Conservation (phyloP, 2,113 vertebrate species). For the Peromyscus maniculatus region DNA sequence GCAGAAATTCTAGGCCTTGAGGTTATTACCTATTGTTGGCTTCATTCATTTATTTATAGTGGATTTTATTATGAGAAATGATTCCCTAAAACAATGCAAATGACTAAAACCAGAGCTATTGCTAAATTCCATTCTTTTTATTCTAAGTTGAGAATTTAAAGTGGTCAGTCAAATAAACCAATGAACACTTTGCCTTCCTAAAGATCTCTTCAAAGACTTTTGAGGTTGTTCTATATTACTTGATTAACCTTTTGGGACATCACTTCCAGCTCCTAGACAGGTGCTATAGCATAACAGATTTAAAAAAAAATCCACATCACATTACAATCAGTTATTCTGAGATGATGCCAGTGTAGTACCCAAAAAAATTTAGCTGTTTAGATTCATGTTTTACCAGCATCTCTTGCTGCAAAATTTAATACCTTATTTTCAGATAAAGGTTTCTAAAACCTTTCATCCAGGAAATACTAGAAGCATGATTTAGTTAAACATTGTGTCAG, state of each 20-base stretch:
- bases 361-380: slow-evolving; percentile 71
- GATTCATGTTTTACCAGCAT: slow-evolving; percentile 56
- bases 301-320: slow-evolving; percentile 32
- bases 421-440: slow-evolving; percentile 54
- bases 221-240: not conserved
- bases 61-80: not conserved
- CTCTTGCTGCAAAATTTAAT: slow-evolving; percentile 57
- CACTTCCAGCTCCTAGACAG: not conserved
- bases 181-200: not conserved
- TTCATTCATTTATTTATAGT: not conserved
- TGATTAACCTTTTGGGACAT: not conserved
- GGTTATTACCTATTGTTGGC: not conserved
- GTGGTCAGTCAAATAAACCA: not conserved
- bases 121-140: slow-evolving; percentile 33
- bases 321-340: slow-evolving; percentile 36
- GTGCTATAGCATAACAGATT: not conserved
- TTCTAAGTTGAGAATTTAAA: not conserved
- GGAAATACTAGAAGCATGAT: slow-evolving; percentile 32
- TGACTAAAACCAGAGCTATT: not conserved
- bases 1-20: not conserved
- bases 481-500: slow-evolving; percentile 1
- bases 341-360: slow-evolving; percentile 32
- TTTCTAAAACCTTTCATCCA: slow-evolving; percentile 56
- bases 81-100: slow-evolving; percentile 12
- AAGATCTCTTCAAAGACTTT: not conserved